Evolutionary conservation across 2,888 invertebrate species (phyloP), one percentile per base, ranked within the genome.

Genomic region (Drosophila infuscata): DNA sequence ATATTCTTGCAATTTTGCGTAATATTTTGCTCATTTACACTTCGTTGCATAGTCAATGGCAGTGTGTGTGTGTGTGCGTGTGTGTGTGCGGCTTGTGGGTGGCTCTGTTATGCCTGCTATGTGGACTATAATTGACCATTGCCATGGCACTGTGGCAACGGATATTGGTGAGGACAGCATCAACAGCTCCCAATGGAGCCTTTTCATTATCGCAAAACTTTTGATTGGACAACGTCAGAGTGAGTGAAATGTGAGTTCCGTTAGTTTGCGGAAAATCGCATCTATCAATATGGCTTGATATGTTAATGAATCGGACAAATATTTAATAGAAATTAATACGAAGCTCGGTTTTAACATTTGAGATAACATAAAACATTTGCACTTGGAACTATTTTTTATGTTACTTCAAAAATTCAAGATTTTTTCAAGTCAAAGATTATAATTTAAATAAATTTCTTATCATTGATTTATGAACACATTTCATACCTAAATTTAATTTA

Each of bases 11-110:
- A 83, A 81, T 83, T 87, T 73, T 79, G 70, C 73, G 76, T 76
- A 89, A 86, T 90, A 83, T 87, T 86, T 86, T 83, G 82, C 87
- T 90, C 89, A 86, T 86, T 86, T 86, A 81, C 86, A 86, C 89
- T 76, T 83, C 79, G 81, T 70, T 86, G 90, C 87, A 78, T 74
- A 69, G 73, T 69, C 84, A 74, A 86, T 76, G 72, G 57, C 49
- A 43, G 25, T 38, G 11, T 12, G 38, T 15, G 29, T 17, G n/a
- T 35, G 46, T n/a, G 36, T 29, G 43, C 20, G 25, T 25, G 35
- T 17, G 29, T 3, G 38, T 11, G 38, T 1, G 1, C 5, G 17
- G 17, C 4, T 2, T 15, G 36, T 17, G 25, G 29, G 25, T 29
- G 54, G 3, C 15, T 3, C n/a, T 7, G 20, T 49, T 52, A 41